phyloP scores from a whole-genome alignment of 2,888 invertebrate genomes.

The Acleris cristana region DNA sequence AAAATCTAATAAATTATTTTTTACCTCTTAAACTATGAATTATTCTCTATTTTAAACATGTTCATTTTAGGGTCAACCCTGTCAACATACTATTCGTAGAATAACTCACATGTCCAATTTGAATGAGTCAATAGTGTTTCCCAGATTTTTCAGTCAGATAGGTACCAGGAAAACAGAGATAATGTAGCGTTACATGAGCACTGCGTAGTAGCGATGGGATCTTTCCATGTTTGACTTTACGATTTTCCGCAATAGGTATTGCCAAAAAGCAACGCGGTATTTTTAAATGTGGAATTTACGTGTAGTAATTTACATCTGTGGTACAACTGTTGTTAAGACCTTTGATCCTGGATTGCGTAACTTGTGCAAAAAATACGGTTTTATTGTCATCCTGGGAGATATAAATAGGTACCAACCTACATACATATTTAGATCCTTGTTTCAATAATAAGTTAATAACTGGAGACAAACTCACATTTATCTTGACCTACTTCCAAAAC shows the following conservation, averaged over 20 bases:
- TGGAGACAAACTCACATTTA: too few species aligned
- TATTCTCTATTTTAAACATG: background rate
- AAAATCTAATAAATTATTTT: too few species aligned
- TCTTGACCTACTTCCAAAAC: too few species aligned
- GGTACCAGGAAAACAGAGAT: slow-evolving; percentile 28
- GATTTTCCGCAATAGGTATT: background rate
- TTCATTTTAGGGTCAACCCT: slow-evolving; percentile 5
- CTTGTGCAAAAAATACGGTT: background rate
- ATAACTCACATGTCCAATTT: background rate
- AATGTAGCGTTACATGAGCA: slow-evolving; percentile 4
- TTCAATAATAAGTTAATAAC: too few species aligned
- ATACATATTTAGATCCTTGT: too few species aligned
- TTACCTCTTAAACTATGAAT: background rate
- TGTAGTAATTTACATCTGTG: background rate
- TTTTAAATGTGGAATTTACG: background rate
- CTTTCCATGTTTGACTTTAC: slow-evolving; percentile 4
- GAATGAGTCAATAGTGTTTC: slow-evolving; percentile 17
- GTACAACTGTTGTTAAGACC: background rate
- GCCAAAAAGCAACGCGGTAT: background rate
- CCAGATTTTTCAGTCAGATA: slow-evolving; percentile 8
- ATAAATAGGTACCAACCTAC: too few species aligned
- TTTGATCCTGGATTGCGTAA: background rate
- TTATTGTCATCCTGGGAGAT: too few species aligned
- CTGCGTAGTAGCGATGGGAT: slow-evolving; percentile 11
- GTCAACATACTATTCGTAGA: slow-evolving; percentile 6